Percentiles rank a stretch among this genome's conserved stretches.
These are phyloP conservation scores for Cygnus olor DNA, from an alignment of 2,797 vertebrate genomes.

Conservation along the genomic window DNA sequence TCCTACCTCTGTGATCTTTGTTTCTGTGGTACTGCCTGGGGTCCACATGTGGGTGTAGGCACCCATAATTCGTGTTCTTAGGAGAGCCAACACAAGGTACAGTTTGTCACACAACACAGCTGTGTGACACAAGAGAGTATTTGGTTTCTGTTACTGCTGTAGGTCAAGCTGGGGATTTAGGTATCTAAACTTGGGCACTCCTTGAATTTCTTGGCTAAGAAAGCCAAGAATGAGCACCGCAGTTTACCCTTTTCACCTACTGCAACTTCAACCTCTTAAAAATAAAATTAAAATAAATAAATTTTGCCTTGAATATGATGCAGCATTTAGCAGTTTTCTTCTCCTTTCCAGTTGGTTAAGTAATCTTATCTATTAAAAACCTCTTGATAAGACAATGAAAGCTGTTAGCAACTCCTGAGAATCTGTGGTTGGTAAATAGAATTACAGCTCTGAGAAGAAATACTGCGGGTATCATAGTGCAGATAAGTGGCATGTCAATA, in stretches of 20 bases:
- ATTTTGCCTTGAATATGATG: background rate
- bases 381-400: background rate
- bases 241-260: background rate
- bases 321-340: background rate
- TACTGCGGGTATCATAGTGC: background rate
- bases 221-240: background rate
- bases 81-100: background rate
- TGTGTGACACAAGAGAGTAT: fast-evolving
- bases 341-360: constrained; percentile 1
- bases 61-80: background rate
- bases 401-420: background rate
- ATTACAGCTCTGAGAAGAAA: background rate
- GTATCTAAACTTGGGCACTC: background rate
- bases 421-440: background rate
- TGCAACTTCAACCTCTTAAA: background rate
- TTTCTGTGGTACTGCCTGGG: background rate
- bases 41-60: background rate
- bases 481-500: background rate
- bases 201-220: background rate
- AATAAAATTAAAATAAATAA: background rate
- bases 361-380: background rate
- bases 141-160: background rate
- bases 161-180: background rate
- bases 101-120: background rate
- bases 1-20: background rate